Percentiles rank a stretch among this genome's conserved stretches.
phyloP scores from a whole-genome alignment of 2,888 invertebrate species.

The Epiperipatus broadwayi region DNA sequence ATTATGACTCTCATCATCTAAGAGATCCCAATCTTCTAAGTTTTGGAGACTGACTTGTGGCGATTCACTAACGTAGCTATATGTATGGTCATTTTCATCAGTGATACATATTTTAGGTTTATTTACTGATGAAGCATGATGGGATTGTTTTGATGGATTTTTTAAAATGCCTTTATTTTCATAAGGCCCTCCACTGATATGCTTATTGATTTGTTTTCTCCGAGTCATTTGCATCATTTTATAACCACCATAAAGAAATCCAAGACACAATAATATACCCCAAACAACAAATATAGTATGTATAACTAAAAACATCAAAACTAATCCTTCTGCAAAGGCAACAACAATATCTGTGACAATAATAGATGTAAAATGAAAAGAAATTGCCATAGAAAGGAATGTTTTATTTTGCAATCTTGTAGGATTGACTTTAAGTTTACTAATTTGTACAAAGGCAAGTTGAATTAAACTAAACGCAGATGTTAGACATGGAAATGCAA shows the following conservation, averaged over 20 bases:
- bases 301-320: slow-evolving; percentile 32
- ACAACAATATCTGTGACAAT: slow-evolving; percentile 33
- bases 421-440: slow-evolving; percentile 34
- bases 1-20: slow-evolving; percentile 9
- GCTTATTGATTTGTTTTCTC: no score
- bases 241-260: slow-evolving; percentile 37
- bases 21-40: slow-evolving; percentile 8
- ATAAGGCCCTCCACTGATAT: no score
- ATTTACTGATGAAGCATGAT: no score
- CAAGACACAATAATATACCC: slow-evolving; percentile 35
- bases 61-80: slow-evolving; percentile 25
- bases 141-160: no score
- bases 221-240: slow-evolving; percentile 32
- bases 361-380: slow-evolving; percentile 35
- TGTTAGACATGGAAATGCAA: slow-evolving; percentile 38
- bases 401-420: slow-evolving; percentile 34
- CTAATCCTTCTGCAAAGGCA: slow-evolving; percentile 22
- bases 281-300: slow-evolving; percentile 37
- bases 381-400: slow-evolving; percentile 34
- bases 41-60: slow-evolving; percentile 15
- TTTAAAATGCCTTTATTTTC: no score
- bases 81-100: slow-evolving; percentile 30
- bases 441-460: slow-evolving; percentile 34
- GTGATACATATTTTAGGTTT: slow-evolving; percentile 30
- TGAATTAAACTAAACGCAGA: slow-evolving; percentile 39